Percentiles rank a stretch among this genome's conserved stretches.
Evolutionary conservation across 2,888 invertebrate species (phyloP).

Genomic region (Caenorhabditis auriculariae): DNA sequence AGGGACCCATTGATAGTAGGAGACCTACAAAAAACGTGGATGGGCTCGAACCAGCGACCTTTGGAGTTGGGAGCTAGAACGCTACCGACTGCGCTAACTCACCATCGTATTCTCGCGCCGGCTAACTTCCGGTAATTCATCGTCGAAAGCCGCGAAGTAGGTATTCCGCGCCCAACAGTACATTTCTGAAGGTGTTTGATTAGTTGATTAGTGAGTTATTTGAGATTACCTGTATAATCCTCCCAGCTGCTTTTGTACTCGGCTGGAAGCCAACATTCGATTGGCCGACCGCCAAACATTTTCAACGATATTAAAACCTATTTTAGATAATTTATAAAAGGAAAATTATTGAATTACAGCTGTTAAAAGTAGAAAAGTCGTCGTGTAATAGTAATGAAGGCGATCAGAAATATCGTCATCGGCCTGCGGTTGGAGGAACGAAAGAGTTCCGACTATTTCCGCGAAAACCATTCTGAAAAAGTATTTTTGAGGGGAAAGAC

Average conservation of each 20-base stretch:
- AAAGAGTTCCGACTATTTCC: slow-evolving; percentile 61
- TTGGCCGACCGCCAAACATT: slow-evolving; percentile 62
- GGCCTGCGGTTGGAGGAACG: slow-evolving; percentile 58
- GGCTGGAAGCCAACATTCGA: slow-evolving; percentile 62
- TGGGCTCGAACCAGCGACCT: too few species aligned
- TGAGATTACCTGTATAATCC: slow-evolving; percentile 56
- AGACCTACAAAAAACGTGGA: slow-evolving; percentile 24
- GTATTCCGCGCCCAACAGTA: slow-evolving; percentile 63
- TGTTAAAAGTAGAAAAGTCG: slow-evolving; percentile 67
- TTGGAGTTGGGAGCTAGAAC: too few species aligned
- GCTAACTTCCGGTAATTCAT: slow-evolving; percentile 51
- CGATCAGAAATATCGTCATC: slow-evolving; percentile 65
- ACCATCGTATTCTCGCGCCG: slow-evolving; percentile 36
- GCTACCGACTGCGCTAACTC: not conserved
- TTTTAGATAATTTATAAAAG: not conserved
- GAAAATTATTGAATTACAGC: slow-evolving; percentile 50
- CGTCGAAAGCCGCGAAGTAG: slow-evolving; percentile 60
- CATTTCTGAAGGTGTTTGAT: slow-evolving; percentile 36
- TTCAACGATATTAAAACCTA: slow-evolving; percentile 60
- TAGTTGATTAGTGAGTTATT: not conserved
- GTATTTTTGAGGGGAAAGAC: not conserved
- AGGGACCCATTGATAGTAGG: slow-evolving; percentile 62
- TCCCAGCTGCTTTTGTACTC: slow-evolving; percentile 62
- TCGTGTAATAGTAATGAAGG: slow-evolving; percentile 68
- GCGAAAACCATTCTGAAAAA: slow-evolving; percentile 60